Percentiles rank a stretch among this genome's conserved stretches.
phyloP scores from a whole-genome alignment of 1,140 invertebrate genomes.

The Drosophila subobscura region DNA sequence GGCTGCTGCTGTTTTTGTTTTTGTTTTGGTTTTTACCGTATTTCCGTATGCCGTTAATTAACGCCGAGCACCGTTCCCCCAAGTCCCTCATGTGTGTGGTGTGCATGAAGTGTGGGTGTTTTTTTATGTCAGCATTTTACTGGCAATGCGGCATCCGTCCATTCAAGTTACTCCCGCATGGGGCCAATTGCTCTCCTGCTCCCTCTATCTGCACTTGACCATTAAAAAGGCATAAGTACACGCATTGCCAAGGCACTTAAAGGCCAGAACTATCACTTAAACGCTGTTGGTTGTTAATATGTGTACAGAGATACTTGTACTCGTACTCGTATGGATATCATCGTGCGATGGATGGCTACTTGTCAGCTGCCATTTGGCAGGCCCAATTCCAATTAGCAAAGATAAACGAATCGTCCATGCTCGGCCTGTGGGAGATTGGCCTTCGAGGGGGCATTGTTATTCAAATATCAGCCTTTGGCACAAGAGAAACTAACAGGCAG shows the following conservation, averaged over 20 bases:
- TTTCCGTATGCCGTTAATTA: conserved; percentile 64
- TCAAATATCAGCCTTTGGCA: too few relatives aligned
- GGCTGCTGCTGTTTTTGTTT: conserved; percentile 4
- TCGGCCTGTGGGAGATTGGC: background rate
- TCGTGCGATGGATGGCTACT: background rate
- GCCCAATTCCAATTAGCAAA: conserved; percentile 32
- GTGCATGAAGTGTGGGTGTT: conserved; percentile 3
- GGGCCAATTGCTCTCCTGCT: conserved; percentile 62
- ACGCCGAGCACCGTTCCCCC: conserved; percentile 49
- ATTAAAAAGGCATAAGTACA: conserved; percentile 54
- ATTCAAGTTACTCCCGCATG: conserved; percentile 30
- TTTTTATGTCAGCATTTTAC: conserved; percentile 55
- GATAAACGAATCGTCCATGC: conserved; percentile 1
- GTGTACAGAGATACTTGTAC: background rate
- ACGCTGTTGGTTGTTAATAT: background rate
- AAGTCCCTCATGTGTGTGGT: conserved; percentile 18
- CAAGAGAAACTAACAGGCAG: too few relatives aligned
- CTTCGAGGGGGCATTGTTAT: too few relatives aligned
- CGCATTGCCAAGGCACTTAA: conserved; percentile 28
- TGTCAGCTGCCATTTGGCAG: background rate
- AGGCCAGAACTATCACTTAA: conserved; percentile 34
- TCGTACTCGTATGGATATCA: background rate
- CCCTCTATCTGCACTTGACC: conserved; percentile 19
- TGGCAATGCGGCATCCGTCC: conserved; percentile 13
- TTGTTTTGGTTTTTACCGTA: conserved; percentile 32